These are phyloP conservation scores for Procavia capensis DNA, from an alignment of 2,113 vertebrate genomes.

Conservation along the genomic window DNA sequence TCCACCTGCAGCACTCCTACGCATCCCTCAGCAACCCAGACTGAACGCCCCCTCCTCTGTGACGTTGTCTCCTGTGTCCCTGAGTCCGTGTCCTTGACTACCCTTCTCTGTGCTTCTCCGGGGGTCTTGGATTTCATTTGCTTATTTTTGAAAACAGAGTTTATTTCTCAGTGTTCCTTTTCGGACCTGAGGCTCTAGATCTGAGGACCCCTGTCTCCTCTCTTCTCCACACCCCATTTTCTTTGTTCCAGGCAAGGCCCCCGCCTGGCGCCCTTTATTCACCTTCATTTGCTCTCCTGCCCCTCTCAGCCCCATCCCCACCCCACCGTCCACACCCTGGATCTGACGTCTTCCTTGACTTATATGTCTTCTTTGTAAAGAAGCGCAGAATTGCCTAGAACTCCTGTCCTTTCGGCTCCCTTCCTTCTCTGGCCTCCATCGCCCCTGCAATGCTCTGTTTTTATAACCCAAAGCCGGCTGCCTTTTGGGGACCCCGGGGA, in stretches of 20 bases:
- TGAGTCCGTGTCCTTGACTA: neutral
- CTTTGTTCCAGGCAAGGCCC: neutral
- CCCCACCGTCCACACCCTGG: too few species aligned
- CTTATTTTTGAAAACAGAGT: neutral
- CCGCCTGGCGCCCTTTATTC: too few species aligned
- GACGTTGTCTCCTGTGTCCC: neutral
- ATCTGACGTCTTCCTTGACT: accelerated
- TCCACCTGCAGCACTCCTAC: neutral
- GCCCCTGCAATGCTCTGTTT: neutral
- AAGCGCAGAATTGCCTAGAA: neutral
- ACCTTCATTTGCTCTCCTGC: neutral
- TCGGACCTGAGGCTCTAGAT: neutral
- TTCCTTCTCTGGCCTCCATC: neutral
- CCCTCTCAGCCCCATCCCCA: accelerated
- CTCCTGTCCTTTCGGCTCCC: neutral
- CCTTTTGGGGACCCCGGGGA: neutral
- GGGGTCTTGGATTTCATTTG: neutral
- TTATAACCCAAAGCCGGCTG: neutral
- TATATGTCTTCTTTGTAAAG: neutral
- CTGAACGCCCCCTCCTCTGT: neutral
- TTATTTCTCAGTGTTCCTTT: neutral
- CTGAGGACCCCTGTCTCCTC: neutral
- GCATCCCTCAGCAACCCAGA: neutral
- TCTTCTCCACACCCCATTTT: neutral
- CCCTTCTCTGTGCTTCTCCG: neutral